Conservation (phyloP, 2,888 invertebrate species). For the Eudiplozoon nipponicum region DNA sequence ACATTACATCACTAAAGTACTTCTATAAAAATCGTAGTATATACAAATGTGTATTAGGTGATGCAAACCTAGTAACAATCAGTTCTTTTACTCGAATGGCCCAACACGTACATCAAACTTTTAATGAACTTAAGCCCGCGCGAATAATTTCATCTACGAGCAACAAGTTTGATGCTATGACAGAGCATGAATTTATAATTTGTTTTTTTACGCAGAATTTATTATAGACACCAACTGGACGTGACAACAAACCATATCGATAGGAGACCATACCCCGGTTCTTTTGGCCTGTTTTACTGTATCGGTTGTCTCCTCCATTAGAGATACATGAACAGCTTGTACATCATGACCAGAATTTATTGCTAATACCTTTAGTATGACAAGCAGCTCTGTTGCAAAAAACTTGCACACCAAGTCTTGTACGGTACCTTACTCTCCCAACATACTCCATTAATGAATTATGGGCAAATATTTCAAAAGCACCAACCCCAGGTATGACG, state of each 20-base stretch:
- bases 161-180: conserved; percentile 77
- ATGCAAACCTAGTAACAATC: too few relatives aligned
- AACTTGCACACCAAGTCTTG: conserved; percentile 33
- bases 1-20: too few relatives aligned
- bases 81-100: too few relatives aligned
- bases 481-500: conserved; percentile 69
- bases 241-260: conserved; percentile 60
- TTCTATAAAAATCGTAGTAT: too few relatives aligned
- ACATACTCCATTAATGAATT: conserved; percentile 46
- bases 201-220: conserved; percentile 87
- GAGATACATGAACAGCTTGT: conserved; percentile 67
- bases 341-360: conserved; percentile 76
- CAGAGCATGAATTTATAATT: conserved; percentile 72
- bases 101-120: conserved; percentile 30
- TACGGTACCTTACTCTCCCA: conserved; percentile 31
- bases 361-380: conserved; percentile 67
- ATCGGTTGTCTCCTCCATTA: conserved; percentile 64
- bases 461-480: conserved; percentile 55
- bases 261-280: conserved; percentile 29
- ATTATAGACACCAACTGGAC: conserved; percentile 69
- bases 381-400: conserved; percentile 60
- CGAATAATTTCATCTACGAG: conserved; percentile 97
- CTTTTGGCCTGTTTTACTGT: conserved; percentile 29
- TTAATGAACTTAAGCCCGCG: conserved; percentile 79
- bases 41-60: too few relatives aligned